Evolutionary conservation across 1,140 invertebrate genomes (phyloP).

Genomic region (Cyclargus thomasi): DNA sequence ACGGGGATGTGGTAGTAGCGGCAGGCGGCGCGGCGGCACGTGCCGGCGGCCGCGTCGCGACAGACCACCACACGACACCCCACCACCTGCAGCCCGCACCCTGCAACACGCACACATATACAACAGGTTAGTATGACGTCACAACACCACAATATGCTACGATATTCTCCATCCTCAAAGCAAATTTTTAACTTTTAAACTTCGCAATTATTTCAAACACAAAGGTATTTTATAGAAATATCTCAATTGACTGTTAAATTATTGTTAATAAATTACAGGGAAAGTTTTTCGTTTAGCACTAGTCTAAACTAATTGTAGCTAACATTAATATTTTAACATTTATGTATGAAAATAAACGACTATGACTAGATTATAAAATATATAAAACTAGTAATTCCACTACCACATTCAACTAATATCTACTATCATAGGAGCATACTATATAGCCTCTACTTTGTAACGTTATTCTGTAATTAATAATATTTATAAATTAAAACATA

Average conservation of each 20-base stretch:
- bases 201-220: too few species aligned
- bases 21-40: constrained; percentile 91
- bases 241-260: too few species aligned
- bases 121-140: not conserved
- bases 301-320: not conserved
- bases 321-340: constrained; percentile 6
- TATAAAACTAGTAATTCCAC: constrained; percentile 10
- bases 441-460: not conserved
- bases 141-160: not conserved
- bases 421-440: constrained; percentile 9
- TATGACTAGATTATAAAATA: constrained; percentile 1
- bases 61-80: constrained; percentile 95
- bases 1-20: constrained; percentile 96
- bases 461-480: constrained; percentile 14
- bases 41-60: constrained; percentile 93
- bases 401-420: constrained; percentile 12
- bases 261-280: too few species aligned
- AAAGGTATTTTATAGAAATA: too few species aligned
- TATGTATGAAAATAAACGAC: not conserved
- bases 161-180: not conserved
- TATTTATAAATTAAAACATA: not conserved
- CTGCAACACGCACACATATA: constrained; percentile 73
- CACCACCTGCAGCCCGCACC: constrained; percentile 93
- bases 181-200: too few species aligned
- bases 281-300: too few species aligned